phyloP scores from a whole-genome alignment of 2,888 invertebrate genomes.

The Athalia rosae region DNA sequence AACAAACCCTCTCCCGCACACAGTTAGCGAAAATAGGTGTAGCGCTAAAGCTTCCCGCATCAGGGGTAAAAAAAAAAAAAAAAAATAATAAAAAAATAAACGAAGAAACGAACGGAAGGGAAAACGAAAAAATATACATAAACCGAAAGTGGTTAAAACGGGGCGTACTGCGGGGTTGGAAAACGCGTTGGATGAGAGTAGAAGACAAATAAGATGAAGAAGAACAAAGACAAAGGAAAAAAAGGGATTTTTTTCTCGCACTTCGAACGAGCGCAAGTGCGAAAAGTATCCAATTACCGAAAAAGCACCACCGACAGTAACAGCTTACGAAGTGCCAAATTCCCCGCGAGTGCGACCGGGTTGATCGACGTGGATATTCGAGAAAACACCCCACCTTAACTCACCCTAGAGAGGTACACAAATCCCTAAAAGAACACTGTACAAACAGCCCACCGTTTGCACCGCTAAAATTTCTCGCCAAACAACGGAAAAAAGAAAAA shows the following conservation, averaged over 20 bases:
- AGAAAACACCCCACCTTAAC: too few relatives aligned
- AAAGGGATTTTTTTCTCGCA: constrained; percentile 29
- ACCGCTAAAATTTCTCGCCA: neutral
- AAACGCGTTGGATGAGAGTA: too few relatives aligned
- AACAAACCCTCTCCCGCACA: too few relatives aligned
- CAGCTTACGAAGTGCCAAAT: constrained; percentile 47
- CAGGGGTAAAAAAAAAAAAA: too few relatives aligned
- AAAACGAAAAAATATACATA: too few relatives aligned
- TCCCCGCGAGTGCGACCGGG: constrained; percentile 1
- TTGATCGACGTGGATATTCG: constrained; percentile 4
- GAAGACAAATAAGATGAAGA: constrained; percentile 28
- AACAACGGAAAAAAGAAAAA: neutral
- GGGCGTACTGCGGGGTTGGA: too few relatives aligned
- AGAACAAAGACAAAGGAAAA: constrained; percentile 18
- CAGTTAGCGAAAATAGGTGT: too few relatives aligned
- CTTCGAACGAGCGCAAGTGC: constrained; percentile 40
- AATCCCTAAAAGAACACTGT: neutral
- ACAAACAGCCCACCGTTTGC: neutral
- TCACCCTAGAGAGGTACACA: too few relatives aligned
- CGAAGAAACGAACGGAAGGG: too few relatives aligned
- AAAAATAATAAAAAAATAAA: too few relatives aligned
- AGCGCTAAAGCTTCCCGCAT: too few relatives aligned
- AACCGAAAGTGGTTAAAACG: too few relatives aligned
- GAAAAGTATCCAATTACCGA: constrained; percentile 48
- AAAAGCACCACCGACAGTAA: constrained; percentile 43